Base-by-base conservation (phyloP, 1,140 invertebrate species). In the Meloidogyne floridensis region DNA sequence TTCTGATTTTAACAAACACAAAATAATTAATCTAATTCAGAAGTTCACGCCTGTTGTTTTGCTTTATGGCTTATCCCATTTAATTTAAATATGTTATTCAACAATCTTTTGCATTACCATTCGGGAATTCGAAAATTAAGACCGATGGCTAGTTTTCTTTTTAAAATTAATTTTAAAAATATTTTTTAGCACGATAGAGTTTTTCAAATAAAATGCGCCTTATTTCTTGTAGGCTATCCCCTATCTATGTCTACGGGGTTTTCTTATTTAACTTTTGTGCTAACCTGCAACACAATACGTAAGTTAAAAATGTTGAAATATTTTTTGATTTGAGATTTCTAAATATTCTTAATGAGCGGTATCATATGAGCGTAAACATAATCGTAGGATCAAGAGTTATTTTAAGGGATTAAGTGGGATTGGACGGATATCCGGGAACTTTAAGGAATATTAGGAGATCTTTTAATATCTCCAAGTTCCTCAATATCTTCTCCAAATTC, bases 61-160 rank as follows among this genome's bases (percentile, higher is more conserved):
- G 82, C 84, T 8, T 43, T 85, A 2, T 87, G 86, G 86, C 81
- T 87, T 7, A 84, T 87, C 59, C 72, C 77, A 11, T 87, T 87
- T 79, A 86, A 86, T 69, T 87, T 87, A 76, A 87, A 87, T 70
- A 87, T 87, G 84, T 74, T 87, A 13, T 82, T 87, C 56, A 87
- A 87, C 65, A 75, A 80, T 11, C 80, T 87, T 56, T 69, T 87
- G 43, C 85, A 86, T 65, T 77, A 82, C 56, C 82, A 75, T 72
- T 85, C 86, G 18, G 86, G 86, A 18, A 79, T 79, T 15, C 2
- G 65, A 6, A 18, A 79, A 43, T 72, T 79, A 7, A 79, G 65
- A n/a, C 59, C 59, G 42, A 79, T 42, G 77, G 77, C 65, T n/a
- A 65, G 15, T 65, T 65, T 65, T n/a, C 7, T 72, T 32, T 32